These are phyloP conservation scores for Synanthedon tipuliformis DNA, from an alignment of 2,888 invertebrate genomes.

Conservation along the genomic window DNA sequence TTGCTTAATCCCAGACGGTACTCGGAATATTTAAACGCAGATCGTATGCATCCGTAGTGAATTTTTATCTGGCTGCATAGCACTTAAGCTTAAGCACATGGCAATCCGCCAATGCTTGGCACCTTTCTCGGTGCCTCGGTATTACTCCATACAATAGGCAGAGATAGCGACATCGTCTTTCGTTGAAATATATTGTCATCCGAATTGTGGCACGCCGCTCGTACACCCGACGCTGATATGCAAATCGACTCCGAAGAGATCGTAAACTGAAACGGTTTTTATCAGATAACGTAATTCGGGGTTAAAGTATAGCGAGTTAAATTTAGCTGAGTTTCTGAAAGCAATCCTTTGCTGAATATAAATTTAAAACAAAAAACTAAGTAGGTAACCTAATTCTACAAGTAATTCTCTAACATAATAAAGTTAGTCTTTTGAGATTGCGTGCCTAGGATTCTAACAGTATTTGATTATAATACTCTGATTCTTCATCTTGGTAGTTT, in stretches of 20 bases:
- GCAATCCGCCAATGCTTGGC: conserved; percentile 36
- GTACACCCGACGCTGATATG: conserved; percentile 52
- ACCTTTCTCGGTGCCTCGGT: conserved; percentile 21
- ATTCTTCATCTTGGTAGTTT: no score
- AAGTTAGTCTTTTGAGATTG: no score
- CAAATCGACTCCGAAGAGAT: conserved; percentile 54
- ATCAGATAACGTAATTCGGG: conserved; percentile 56
- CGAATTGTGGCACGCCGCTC: conserved; percentile 33
- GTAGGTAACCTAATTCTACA: no score
- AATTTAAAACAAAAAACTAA: no score
- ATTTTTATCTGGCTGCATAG: neutral
- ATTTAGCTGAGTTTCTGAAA: conserved; percentile 10
- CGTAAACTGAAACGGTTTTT: conserved; percentile 46
- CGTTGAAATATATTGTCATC: conserved; percentile 50
- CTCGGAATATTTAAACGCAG: neutral
- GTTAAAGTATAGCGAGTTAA: conserved; percentile 33
- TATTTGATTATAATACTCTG: no score
- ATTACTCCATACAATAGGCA: conserved; percentile 39
- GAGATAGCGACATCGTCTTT: conserved; percentile 51
- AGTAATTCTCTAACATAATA: no score
- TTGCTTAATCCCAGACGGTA: neutral
- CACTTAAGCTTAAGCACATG: conserved; percentile 12
- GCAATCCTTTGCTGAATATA: neutral
- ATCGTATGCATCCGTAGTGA: neutral
- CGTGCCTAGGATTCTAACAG: no score